phyloP scores from a whole-genome alignment of 2,113 vertebrate genomes.

The Ammodytes dubius region DNA sequence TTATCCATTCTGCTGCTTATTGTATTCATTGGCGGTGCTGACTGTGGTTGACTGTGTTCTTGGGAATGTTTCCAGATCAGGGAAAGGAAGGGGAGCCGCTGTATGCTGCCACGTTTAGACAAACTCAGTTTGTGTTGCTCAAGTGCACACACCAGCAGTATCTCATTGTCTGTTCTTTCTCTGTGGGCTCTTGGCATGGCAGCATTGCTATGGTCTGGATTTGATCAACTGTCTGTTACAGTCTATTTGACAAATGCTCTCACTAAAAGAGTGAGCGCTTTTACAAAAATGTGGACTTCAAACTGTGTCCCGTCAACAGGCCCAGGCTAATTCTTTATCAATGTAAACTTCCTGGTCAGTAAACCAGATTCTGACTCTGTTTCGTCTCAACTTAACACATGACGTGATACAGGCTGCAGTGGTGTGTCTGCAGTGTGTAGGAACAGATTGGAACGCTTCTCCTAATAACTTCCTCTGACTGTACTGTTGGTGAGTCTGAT shows the following conservation, averaged over 20 bases:
- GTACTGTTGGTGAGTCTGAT: conserved; percentile 55
- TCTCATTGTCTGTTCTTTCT: conserved; percentile 44
- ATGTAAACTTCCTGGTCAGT: background rate
- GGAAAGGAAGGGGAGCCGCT: conserved; percentile 23
- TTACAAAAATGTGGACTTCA: background rate
- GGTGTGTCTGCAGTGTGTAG: background rate
- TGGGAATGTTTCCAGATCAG: conserved; percentile 46
- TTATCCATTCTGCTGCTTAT: conserved; percentile 46
- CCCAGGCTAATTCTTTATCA: too few relatives aligned
- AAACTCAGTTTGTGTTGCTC: conserved; percentile 56
- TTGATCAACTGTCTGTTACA: conserved; percentile 64
- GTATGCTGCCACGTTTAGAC: conserved; percentile 44
- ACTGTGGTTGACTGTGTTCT: conserved; percentile 32
- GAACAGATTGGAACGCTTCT: conserved; percentile 17
- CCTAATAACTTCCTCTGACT: conserved; percentile 36
- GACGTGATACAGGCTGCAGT: background rate
- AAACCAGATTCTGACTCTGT: too few relatives aligned
- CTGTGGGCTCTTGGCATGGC: conserved; percentile 40
- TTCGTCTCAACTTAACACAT: background rate
- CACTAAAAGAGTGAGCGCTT: background rate
- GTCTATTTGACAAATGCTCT: conserved; percentile 34
- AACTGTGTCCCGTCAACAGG: background rate
- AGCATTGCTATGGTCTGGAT: conserved; percentile 54
- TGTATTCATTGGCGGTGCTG: conserved; percentile 46
- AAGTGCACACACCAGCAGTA: conserved; percentile 45